Base-by-base conservation (phyloP, 2,888 invertebrate genomes). In the Cephus pygmeus region DNA sequence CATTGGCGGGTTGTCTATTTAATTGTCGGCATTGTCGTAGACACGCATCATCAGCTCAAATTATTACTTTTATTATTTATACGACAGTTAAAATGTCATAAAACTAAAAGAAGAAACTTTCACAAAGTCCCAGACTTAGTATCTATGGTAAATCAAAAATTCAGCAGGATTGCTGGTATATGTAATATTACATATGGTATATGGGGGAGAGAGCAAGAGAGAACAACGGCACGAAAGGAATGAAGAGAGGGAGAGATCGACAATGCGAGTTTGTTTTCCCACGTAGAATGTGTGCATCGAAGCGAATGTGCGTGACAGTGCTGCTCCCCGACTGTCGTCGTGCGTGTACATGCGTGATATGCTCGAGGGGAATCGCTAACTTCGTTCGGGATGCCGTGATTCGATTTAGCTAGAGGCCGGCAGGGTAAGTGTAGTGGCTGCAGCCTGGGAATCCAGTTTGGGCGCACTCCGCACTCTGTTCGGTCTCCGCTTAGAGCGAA, bases 311-410 rank as follows among this genome's bases (percentile, higher is more conserved):
- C 35, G 35, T 35, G 35, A 35, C 12, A 35, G 35, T 12, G 12
- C 35, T 35, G 35, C 12, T 12, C 3, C 35, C 3, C 3, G 35
- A 35, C 12, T 35, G 12, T 35, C 12, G 3, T 35, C 35, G 36
- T 36, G 36, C 36, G 36, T 36, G 36, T 36, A 36, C 12, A 15
- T 36, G 36, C 30, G 69, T 69, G 69, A 69, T 40, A 6, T 11
- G 30, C 75, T 76, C 74, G 74, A 74, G 79, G 75, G 77, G 81
- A 81, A 83, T 79, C 81, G 84, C 84, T 89, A 88, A 88, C 86
- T 87, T 87, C 85, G 88, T 87, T 90, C 86, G 85, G 86, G 87
- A 87, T 87, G 85, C 83, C 86, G 83, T 89, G 88, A 90, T 90
- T 90, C 89, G 89, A 90, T 90, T 90, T 89, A 85, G 84, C 86